These are phyloP conservation scores for Chymomyza fuscimana DNA, from an alignment of 2,888 invertebrate species.

Conservation along the genomic window DNA sequence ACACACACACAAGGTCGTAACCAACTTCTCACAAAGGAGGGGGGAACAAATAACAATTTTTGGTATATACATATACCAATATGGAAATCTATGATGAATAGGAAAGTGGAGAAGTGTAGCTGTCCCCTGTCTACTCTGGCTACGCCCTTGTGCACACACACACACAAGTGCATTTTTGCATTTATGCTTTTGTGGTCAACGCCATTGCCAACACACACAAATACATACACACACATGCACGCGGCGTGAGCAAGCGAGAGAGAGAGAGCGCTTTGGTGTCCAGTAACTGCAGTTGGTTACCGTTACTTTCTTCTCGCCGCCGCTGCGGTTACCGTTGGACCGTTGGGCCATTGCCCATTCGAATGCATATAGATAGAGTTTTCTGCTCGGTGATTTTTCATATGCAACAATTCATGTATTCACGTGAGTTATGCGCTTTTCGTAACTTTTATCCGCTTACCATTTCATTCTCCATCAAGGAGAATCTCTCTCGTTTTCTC, in stretches of 20 bases:
- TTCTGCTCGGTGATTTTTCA: constrained; percentile 60
- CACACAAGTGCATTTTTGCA: constrained; percentile 42
- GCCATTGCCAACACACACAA: constrained; percentile 34
- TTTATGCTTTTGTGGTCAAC: constrained; percentile 53
- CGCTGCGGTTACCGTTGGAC: constrained; percentile 22
- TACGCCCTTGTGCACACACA: neutral
- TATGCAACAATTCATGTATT: constrained; percentile 59
- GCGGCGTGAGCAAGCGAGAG: neutral
- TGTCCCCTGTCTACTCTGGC: no score
- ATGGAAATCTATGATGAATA: no score
- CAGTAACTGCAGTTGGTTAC: neutral
- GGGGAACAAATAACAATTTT: no score
- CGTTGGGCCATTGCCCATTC: constrained; percentile 47
- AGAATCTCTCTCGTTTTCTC: neutral
- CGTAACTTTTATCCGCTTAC: constrained; percentile 7
- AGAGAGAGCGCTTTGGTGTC: neutral
- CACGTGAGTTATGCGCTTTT: constrained; percentile 50
- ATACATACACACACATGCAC: neutral
- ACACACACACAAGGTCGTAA: neutral
- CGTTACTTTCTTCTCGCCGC: neutral
- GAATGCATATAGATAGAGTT: constrained; percentile 53
- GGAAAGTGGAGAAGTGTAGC: no score
- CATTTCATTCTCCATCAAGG: neutral
- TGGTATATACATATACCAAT: no score
- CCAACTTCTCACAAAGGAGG: no score